Evolutionary conservation across 2,113 vertebrate species (phyloP).

Genomic region (Apistogramma diplotaenia): DNA sequence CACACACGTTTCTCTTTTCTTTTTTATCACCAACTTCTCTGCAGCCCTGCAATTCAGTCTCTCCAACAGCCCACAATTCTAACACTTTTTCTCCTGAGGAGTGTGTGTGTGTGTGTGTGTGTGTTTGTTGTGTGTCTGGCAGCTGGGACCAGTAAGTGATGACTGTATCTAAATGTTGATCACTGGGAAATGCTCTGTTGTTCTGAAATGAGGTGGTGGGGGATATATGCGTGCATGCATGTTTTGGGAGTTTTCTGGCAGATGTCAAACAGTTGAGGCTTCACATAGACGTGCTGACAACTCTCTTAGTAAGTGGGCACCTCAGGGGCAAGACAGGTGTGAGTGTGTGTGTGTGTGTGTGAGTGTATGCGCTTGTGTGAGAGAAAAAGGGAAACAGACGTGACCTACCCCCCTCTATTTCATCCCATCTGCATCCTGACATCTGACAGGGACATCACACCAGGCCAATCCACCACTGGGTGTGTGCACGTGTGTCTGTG

Average conservation of each 20-base stretch:
- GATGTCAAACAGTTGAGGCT: conserved; percentile 92
- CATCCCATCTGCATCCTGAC: conserved; percentile 72
- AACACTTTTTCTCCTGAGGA: not conserved
- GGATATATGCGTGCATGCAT: conserved; percentile 22
- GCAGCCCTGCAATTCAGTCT: not conserved
- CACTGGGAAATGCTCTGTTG: conserved; percentile 89
- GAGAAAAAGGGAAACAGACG: conserved; percentile 57
- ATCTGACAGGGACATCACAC: conserved; percentile 74
- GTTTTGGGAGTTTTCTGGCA: conserved; percentile 79
- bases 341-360: conserved; percentile 22
- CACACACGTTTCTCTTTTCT: not conserved
- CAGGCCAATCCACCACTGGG: conserved; percentile 42
- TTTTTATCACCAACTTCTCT: not conserved
- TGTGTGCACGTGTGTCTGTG: not conserved
- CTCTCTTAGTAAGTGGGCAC: conserved; percentile 72
- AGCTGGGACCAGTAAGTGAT: conserved; percentile 92
- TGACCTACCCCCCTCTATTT: conserved; percentile 65
- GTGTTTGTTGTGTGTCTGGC: conserved; percentile 88
- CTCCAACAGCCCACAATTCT: not conserved
- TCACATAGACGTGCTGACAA: conserved; percentile 69
- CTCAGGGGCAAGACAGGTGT: conserved; percentile 63
- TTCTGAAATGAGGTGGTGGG: conserved; percentile 79
- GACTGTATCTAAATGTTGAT: conserved; percentile 98
- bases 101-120: conserved; percentile 76
- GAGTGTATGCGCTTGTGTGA: conserved; percentile 16